Percentiles rank a stretch among this genome's conserved stretches.
phyloP scores from a whole-genome alignment of 2,888 invertebrate species.

The Protodeltote pygarga region DNA sequence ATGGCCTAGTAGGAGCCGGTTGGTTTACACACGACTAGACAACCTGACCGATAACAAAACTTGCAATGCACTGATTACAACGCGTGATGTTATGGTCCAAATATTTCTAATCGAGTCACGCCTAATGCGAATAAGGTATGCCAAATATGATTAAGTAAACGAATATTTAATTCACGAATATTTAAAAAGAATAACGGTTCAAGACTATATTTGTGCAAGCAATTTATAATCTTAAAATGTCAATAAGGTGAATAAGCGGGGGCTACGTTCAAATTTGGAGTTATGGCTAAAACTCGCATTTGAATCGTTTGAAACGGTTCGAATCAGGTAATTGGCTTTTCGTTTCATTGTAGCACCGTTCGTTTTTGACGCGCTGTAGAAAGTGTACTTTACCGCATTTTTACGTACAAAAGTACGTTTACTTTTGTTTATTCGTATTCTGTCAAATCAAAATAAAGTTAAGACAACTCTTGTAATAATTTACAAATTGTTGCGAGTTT shows the following conservation, averaged over 20 bases:
- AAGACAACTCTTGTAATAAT: conserved; percentile 7
- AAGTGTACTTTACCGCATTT: conserved; percentile 57
- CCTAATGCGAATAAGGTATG: conserved; percentile 13
- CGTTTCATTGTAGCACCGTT: conserved; percentile 53
- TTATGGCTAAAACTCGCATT: conserved; percentile 45
- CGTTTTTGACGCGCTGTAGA: conserved; percentile 55
- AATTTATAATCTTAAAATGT: conserved; percentile 14
- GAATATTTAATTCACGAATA: neutral
- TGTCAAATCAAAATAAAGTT: conserved; percentile 11
- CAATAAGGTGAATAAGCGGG: conserved; percentile 34
- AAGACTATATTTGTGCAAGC: conserved; percentile 25
- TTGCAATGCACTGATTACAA: conserved; percentile 28
- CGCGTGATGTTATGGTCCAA: conserved; percentile 31
- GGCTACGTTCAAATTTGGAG: conserved; percentile 23
- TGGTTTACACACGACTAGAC: conserved; percentile 32
- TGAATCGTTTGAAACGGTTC: conserved; percentile 49
- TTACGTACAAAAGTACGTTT: conserved; percentile 23
- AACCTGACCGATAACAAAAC: conserved; percentile 55
- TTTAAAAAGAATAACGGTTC: conserved; percentile 16
- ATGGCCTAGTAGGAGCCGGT: conserved; percentile 40
- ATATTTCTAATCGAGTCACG: conserved; percentile 20
- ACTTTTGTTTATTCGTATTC: conserved; percentile 30
- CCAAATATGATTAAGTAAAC: neutral
- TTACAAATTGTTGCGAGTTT: conserved; percentile 7
- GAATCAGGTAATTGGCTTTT: conserved; percentile 51